These are phyloP conservation scores for Hirudo medicinalis DNA, from an alignment of 1,140 invertebrate genomes.

Conservation along the genomic window DNA sequence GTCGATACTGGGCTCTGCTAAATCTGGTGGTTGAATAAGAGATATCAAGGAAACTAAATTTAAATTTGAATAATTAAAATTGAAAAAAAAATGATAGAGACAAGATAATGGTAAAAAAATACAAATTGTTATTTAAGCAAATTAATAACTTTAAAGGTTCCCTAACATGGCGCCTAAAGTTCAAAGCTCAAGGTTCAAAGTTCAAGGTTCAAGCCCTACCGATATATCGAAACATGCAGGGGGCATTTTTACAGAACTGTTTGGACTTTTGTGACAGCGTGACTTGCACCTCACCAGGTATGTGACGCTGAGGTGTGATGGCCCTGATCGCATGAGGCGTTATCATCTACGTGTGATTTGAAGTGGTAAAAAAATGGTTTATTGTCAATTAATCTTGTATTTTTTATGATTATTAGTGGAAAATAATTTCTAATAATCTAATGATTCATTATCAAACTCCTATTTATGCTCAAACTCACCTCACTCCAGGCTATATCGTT, in stretches of 20 bases:
- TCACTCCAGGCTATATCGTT: slow-evolving; percentile 99
- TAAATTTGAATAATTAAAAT: too few species aligned
- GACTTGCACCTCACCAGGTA: not conserved
- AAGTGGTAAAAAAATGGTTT: not conserved
- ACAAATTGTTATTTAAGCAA: too few species aligned
- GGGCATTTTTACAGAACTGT: slow-evolving; percentile 11
- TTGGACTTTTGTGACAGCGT: not conserved
- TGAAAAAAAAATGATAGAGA: too few species aligned
- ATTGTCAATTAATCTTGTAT: too few species aligned
- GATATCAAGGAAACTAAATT: too few species aligned
- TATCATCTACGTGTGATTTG: not conserved
- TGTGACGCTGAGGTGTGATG: not conserved
- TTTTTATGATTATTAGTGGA: too few species aligned
- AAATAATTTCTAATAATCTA: too few species aligned
- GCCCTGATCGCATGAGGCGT: not conserved
- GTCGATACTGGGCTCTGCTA: not conserved
- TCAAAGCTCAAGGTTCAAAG: too few species aligned
- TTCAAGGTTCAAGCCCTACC: not conserved
- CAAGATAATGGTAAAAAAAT: too few species aligned
- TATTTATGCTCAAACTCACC: slow-evolving; percentile 55
- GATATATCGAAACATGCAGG: not conserved
- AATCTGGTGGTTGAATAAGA: not conserved
- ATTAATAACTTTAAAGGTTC: too few species aligned
- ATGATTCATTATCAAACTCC: too few species aligned
- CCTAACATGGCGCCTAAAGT: too few species aligned